Percentiles rank a stretch among this genome's conserved stretches.
phyloP scores from a whole-genome alignment of 2,797 vertebrate species.

The Anguilla marmorata region DNA sequence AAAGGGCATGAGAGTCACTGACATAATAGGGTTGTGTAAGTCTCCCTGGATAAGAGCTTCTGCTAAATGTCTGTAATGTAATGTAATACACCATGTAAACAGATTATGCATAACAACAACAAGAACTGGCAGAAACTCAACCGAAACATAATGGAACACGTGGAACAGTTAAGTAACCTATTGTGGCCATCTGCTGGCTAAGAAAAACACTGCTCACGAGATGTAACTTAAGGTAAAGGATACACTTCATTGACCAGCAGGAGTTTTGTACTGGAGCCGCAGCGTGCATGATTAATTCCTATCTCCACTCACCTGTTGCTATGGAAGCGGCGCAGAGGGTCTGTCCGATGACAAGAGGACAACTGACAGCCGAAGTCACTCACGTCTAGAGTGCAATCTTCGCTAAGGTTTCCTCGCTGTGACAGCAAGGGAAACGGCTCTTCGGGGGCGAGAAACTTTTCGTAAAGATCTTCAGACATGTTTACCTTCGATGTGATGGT shows the following conservation, averaged over 20 bases:
- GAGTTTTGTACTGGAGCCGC: background rate
- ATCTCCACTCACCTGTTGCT: constrained; percentile 79
- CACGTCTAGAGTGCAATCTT: constrained; percentile 88
- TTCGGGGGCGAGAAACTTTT: constrained; percentile 93
- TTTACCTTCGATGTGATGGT: background rate
- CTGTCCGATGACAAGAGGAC: constrained; percentile 93
- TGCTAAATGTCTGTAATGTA: no score
- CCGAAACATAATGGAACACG: background rate
- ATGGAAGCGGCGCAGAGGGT: constrained; percentile 91
- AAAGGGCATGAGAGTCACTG: no score
- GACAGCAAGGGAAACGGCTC: constrained; percentile 88
- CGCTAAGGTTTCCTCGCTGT: constrained; percentile 84
- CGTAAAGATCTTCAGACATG: constrained; percentile 82
- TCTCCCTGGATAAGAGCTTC: no score
- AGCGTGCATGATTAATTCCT: background rate
- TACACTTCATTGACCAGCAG: background rate
- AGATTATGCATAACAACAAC: background rate
- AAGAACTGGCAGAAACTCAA: background rate
- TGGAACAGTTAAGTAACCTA: background rate
- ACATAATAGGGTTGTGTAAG: no score
- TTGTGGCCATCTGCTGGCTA: background rate
- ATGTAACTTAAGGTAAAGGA: background rate
- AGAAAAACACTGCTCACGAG: background rate
- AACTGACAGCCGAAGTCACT: constrained; percentile 94
- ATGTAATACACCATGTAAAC: no score